Evolutionary conservation across 2,113 vertebrate genomes (phyloP).

Genomic region (Chamaetylas fuelleborni): DNA sequence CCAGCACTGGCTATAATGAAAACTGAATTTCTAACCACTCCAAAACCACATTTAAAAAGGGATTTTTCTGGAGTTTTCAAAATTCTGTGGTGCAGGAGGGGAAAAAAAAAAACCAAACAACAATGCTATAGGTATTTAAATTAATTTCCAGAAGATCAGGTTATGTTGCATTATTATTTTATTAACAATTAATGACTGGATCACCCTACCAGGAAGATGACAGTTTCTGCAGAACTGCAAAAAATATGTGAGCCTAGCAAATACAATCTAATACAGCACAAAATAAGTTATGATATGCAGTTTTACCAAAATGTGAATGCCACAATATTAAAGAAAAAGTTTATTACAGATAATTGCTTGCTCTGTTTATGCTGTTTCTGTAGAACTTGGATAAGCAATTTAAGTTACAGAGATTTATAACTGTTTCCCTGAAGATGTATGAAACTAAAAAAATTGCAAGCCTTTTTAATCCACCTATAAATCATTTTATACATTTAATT

Average conservation of each 20-base stretch:
- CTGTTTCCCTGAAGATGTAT: slow-evolving; percentile 75
- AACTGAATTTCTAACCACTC: neutral
- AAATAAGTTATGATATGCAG: slow-evolving; percentile 38
- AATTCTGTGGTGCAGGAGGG: neutral
- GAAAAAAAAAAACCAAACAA: neutral
- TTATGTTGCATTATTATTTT: neutral
- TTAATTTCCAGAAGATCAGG: neutral
- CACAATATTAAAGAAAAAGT: slow-evolving; percentile 73
- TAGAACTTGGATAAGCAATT: slow-evolving; percentile 72
- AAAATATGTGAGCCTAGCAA: neutral
- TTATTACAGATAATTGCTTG: slow-evolving; percentile 79
- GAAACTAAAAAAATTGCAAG: slow-evolving; percentile 68
- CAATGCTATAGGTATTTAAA: neutral
- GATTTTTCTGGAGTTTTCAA: neutral
- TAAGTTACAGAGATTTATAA: slow-evolving; percentile 77
- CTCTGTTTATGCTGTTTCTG: slow-evolving; percentile 67
- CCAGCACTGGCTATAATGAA: neutral
- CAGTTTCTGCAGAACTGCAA: neutral
- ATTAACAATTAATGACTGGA: neutral
- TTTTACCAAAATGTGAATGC: slow-evolving; percentile 49
- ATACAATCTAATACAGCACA: neutral
- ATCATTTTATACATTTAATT: slow-evolving; percentile 76
- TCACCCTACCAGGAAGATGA: neutral
- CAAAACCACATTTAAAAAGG: neutral
- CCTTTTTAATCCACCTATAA: slow-evolving; percentile 73